phyloP scores from a whole-genome alignment of 37 sponge, comb jelly and placozoan genomes.

The Theonella swinhoei region DNA sequence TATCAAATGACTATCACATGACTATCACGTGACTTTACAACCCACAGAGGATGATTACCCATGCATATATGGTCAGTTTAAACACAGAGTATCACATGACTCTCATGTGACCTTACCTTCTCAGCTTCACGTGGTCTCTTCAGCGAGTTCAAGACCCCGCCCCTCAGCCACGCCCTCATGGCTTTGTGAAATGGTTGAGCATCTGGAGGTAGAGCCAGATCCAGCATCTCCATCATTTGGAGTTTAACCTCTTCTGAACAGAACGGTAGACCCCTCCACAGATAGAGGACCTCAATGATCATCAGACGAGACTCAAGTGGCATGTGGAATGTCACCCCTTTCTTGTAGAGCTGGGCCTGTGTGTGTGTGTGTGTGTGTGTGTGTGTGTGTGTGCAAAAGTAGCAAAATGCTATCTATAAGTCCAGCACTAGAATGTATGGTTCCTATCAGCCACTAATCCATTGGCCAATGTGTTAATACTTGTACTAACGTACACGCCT shows the following conservation, averaged over 20 bases:
- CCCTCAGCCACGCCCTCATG: conserved; percentile 57
- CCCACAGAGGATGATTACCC: neutral
- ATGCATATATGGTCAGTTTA: neutral
- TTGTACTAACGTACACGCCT: conserved; percentile 71
- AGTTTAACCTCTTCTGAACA: conserved; percentile 40
- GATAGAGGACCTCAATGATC: conserved; percentile 80
- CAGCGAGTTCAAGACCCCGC: conserved; percentile 49
- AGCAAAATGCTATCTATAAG: neutral
- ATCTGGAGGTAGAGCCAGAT: conserved; percentile 35
- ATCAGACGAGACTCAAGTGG: conserved; percentile 52
- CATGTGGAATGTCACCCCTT: conserved; percentile 40
- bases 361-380: conserved; percentile 6
- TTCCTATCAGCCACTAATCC: no score
- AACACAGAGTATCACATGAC: neutral
- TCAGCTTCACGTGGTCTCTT: conserved; percentile 50
- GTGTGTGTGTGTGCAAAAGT: conserved; percentile 5
- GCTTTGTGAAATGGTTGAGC: conserved; percentile 56
- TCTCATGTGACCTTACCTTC: conserved; percentile 26
- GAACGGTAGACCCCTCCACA: conserved; percentile 83
- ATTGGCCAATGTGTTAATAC: no score
- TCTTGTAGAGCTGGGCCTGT: conserved; percentile 64
- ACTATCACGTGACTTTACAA: no score
- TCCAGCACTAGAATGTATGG: neutral
- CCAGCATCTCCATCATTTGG: conserved; percentile 55
- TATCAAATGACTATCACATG: neutral